Conservation (phyloP, 2,113 vertebrate genomes). For the Prietella phreatophila region DNA sequence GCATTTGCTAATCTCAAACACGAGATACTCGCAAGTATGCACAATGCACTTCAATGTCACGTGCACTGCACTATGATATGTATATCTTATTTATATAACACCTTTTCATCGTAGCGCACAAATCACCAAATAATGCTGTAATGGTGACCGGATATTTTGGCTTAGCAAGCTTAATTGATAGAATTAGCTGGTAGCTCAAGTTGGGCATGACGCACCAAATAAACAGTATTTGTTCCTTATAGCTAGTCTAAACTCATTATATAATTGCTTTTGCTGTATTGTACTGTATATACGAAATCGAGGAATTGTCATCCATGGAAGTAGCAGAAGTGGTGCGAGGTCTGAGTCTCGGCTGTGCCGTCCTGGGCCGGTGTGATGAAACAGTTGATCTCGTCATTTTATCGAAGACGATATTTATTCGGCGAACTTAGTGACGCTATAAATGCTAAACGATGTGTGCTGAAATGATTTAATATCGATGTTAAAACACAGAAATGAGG, state of each 20-base stretch:
- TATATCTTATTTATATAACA: neutral
- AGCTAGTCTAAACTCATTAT: neutral
- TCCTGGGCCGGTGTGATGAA: neutral
- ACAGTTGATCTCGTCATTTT: neutral
- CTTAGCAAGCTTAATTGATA: neutral
- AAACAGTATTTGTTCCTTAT: neutral
- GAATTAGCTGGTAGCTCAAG: neutral
- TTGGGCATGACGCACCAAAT: neutral
- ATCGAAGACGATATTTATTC: neutral
- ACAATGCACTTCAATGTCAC: neutral
- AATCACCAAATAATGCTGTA: neutral
- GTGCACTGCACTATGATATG: neutral
- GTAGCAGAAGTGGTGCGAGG: neutral
- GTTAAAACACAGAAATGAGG: too few relatives aligned
- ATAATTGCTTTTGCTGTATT: neutral
- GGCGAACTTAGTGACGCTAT: neutral
- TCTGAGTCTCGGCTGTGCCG: neutral
- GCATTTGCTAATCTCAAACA: constrained; percentile 50
- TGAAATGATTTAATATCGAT: too few relatives aligned
- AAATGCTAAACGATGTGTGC: too few relatives aligned
- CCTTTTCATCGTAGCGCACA: neutral
- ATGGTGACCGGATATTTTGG: neutral
- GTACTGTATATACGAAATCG: neutral
- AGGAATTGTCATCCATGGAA: neutral
- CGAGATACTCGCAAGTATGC: neutral